Evolutionary conservation across 1,140 invertebrate genomes (phyloP), one percentile per base, ranked within the genome.

Genomic region (Diorhabda sublineata): DNA sequence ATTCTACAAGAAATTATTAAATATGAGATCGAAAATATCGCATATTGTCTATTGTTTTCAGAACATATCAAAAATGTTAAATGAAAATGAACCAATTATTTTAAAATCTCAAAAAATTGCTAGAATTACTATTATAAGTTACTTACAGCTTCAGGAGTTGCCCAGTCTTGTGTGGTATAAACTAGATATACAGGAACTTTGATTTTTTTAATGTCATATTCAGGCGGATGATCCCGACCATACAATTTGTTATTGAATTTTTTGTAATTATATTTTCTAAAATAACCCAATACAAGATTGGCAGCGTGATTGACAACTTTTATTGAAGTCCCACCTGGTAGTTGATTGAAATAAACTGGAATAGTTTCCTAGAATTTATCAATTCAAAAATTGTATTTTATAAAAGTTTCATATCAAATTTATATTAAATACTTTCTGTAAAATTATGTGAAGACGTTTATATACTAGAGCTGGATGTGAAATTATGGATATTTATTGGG

Each of bases 271-370:
- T 78, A 80, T 66, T 77, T 78, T 44, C 77, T 43, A 63, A 80
- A 80, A 59, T 76, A 69, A 4, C 72, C 73, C 41, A 68, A 57
- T 5, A 78, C 74, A 42, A 79, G 68, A 71, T 78, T 76, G 6
- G 74, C 77, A 4, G 75, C 76, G 45, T 81, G 79, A 26, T 76
- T 75, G 3, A 77, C 56, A 45, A 79, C 71, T 62, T 78, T 77
- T 3, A 80, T 64, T 0, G 77, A 73, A 5, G 78, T 78, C 58
- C 78, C 79, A 5, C 75, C 75, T 8, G 78, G 79, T 9, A 78
- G 65, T 64, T 80, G 78, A 11, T 78, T 71, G 61, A 78, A 80
- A 58, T 75, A 77, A 41, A 79, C 71, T 7, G 78, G 79, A 57
- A 75, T 66, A 7, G 70, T 75, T 61, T 78, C 77, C 79, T 80